Percentiles rank a stretch among this genome's conserved stretches.
These are phyloP conservation scores for Sebastes flavidus DNA, from an alignment of 2,797 vertebrate genomes.

Conservation along the genomic window DNA sequence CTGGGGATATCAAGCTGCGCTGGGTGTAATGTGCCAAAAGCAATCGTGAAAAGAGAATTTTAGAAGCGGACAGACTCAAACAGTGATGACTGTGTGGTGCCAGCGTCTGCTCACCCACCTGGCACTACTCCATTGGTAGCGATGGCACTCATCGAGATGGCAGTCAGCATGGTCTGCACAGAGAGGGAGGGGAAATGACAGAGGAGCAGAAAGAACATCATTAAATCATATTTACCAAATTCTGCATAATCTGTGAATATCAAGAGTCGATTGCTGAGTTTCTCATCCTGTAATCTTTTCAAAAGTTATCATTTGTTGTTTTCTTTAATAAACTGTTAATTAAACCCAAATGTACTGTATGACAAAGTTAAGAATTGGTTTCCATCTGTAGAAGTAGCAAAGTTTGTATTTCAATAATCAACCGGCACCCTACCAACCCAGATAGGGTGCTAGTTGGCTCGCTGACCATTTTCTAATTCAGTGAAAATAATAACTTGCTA, in stretches of 20 bases:
- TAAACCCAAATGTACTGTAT: neutral
- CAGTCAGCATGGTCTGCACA: constrained; percentile 97
- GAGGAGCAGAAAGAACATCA: constrained; percentile 10
- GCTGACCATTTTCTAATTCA: neutral
- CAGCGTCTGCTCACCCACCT: constrained; percentile 87
- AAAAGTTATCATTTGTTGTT: neutral
- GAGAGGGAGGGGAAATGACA: constrained; percentile 25
- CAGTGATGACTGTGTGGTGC: constrained; percentile 63
- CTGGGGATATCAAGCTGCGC: constrained; percentile 67
- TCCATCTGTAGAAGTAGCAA: neutral
- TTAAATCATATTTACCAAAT: constrained; percentile 18
- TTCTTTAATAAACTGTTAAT: neutral
- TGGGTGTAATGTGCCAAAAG: constrained; percentile 62
- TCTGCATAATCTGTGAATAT: neutral
- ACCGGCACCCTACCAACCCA: neutral
- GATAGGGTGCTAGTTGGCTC: neutral
- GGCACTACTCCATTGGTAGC: constrained; percentile 99
- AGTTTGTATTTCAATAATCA: neutral
- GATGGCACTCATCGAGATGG: constrained; percentile 99
- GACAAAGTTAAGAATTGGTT: neutral
- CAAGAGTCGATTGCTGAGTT: neutral
- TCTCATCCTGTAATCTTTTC: neutral
- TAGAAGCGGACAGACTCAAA: constrained; percentile 71
- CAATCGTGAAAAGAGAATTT: constrained; percentile 66
- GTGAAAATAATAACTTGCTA: neutral